phyloP scores from a whole-genome alignment of 2,113 vertebrate species.

The Hemicordylus capensis region DNA sequence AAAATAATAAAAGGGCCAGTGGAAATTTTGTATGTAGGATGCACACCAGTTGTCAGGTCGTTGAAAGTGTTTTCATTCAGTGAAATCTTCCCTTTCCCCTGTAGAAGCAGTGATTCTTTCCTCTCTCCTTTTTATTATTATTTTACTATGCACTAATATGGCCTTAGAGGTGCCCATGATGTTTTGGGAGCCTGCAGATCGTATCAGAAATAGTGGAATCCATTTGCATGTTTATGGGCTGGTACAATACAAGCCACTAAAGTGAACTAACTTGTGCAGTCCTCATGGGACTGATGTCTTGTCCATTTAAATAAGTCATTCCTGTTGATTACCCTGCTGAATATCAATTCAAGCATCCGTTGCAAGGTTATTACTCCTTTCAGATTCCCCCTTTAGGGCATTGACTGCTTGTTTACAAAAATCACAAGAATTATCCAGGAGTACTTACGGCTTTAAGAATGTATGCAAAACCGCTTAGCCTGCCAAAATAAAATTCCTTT shows the following conservation, averaged over 20 bases:
- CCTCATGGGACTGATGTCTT: not conserved
- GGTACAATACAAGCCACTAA: constrained; percentile 45
- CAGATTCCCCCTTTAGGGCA: not conserved
- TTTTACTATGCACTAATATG: constrained; percentile 78
- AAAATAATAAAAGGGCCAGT: constrained; percentile 82
- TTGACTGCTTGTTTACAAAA: constrained; percentile 8
- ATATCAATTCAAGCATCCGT: not conserved
- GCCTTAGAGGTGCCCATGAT: constrained; percentile 77
- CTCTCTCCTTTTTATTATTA: not conserved
- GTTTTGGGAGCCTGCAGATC: constrained; percentile 71
- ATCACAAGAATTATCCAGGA: not conserved
- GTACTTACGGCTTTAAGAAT: not conserved
- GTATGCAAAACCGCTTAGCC: not conserved
- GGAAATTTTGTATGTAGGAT: constrained; percentile 80
- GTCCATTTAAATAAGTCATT: not conserved
- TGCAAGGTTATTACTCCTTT: not conserved
- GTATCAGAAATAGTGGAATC: constrained; percentile 71
- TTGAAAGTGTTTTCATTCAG: constrained; percentile 71
- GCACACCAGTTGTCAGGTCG: constrained; percentile 76
- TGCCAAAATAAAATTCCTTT: not conserved
- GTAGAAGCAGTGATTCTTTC: constrained; percentile 71
- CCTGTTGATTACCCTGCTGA: not conserved
- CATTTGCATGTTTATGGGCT: constrained; percentile 73
- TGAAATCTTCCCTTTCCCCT: constrained; percentile 57
- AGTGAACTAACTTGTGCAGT: not conserved